Percentiles rank a stretch among this genome's conserved stretches.
These are phyloP conservation scores for Mirza zaza DNA, from an alignment of 2,113 vertebrate genomes.

Conservation along the genomic window DNA sequence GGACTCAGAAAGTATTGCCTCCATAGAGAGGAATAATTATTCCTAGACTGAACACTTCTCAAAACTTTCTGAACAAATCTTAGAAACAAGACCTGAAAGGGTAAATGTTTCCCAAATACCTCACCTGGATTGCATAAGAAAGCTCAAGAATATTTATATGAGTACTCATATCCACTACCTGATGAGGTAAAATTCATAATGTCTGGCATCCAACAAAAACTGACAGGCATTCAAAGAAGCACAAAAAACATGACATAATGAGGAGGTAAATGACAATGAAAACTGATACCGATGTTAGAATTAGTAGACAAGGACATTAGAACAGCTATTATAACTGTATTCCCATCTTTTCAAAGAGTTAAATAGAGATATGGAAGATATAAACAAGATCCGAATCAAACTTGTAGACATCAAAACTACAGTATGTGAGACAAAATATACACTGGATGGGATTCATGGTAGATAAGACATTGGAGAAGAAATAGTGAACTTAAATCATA, in stretches of 20 bases:
- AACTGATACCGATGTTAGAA: neutral
- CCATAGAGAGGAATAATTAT: too few species aligned
- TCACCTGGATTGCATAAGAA: neutral
- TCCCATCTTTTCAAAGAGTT: neutral
- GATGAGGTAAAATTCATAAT: neutral
- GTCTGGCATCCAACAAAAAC: neutral
- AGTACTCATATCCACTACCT: neutral
- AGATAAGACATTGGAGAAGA: neutral
- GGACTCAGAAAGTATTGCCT: neutral
- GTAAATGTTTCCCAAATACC: neutral
- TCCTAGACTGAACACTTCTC: neutral
- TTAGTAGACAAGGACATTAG: neutral
- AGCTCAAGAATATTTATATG: neutral
- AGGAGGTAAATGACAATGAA: neutral
- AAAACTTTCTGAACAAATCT: neutral
- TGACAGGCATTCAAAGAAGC: neutral
- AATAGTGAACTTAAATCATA: neutral
- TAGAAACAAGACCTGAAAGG: neutral
- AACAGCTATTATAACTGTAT: neutral
- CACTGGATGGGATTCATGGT: neutral
- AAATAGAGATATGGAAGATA: neutral
- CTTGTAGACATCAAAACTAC: neutral
- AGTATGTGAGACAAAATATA: neutral
- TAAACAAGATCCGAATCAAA: neutral
- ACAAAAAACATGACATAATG: neutral